phyloP scores from a whole-genome alignment of 2,113 vertebrate genomes.

The Barbus barbus region DNA sequence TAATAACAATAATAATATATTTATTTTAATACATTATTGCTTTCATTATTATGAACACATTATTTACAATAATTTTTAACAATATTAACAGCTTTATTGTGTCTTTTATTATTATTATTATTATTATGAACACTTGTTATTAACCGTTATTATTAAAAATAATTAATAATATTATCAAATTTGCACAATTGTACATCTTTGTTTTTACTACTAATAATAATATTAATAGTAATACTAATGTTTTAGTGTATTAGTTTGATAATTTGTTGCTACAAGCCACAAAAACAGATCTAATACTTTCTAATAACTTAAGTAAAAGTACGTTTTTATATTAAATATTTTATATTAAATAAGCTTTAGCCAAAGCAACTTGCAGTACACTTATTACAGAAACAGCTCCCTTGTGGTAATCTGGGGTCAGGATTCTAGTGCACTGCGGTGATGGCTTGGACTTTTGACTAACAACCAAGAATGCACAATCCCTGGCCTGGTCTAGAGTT shows the following conservation, averaged over 20 bases:
- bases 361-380: neutral
- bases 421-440: neutral
- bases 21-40: no score
- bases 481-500: slow-evolving; percentile 1
- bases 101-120: no score
- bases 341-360: neutral
- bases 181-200: no score
- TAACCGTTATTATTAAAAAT: neutral
- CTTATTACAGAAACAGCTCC: neutral
- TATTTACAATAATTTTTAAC: no score
- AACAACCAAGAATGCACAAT: neutral
- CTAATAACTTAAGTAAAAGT: neutral
- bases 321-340: neutral
- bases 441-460: neutral
- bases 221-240: neutral
- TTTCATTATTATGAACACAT: no score
- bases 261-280: neutral
- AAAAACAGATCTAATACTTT: neutral
- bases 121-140: neutral
- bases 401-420: neutral
- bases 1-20: neutral
- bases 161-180: no score
- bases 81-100: no score
- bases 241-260: neutral
- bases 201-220: neutral